These are phyloP conservation scores for Heliothis peltigera DNA, from an alignment of 2,888 invertebrate genomes.

Conservation along the genomic window DNA sequence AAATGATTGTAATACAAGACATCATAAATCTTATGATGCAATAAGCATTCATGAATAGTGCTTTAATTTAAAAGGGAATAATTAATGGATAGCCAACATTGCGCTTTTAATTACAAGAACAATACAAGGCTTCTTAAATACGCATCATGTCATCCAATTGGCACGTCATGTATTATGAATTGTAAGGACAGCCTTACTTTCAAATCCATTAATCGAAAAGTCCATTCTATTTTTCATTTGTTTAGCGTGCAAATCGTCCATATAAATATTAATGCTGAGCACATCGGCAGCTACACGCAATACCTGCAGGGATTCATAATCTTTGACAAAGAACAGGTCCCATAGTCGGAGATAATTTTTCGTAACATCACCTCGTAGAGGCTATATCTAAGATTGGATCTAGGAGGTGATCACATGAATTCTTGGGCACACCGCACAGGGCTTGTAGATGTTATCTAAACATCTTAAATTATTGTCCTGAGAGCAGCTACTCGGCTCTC, in stretches of 20 bases:
- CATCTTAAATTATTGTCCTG: slow-evolving; percentile 89
- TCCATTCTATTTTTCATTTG: slow-evolving; percentile 52
- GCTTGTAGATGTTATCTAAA: slow-evolving; percentile 88
- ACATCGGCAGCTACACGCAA: slow-evolving; percentile 64
- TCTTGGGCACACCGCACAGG: slow-evolving; percentile 84
- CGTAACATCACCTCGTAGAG: slow-evolving; percentile 82
- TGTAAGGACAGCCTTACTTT: slow-evolving; percentile 50
- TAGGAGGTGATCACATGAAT: slow-evolving; percentile 87
- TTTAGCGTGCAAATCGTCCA: slow-evolving; percentile 56
- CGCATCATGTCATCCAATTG: slow-evolving; percentile 21
- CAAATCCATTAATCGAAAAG: slow-evolving; percentile 54
- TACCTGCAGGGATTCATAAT: slow-evolving; percentile 74
- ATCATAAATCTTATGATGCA: slow-evolving; percentile 58
- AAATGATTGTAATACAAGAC: slow-evolving; percentile 19
- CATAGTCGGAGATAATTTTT: slow-evolving; percentile 82
- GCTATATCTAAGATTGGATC: slow-evolving; percentile 87
- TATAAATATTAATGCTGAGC: slow-evolving; percentile 72
- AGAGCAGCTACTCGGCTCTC: slow-evolving; percentile 80
- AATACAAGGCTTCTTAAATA: slow-evolving; percentile 31
- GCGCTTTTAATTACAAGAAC: slow-evolving; percentile 29
- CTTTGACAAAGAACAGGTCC: slow-evolving; percentile 80
- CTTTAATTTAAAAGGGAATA: slow-evolving; percentile 44
- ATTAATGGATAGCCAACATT: slow-evolving; percentile 41
- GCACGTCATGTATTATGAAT: slow-evolving; percentile 24
- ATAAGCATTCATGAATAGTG: slow-evolving; percentile 31